Percentiles rank a stretch among this genome's conserved stretches.
Evolutionary conservation across 1,140 invertebrate species (phyloP).

Genomic region (Coboldia fuscipes): DNA sequence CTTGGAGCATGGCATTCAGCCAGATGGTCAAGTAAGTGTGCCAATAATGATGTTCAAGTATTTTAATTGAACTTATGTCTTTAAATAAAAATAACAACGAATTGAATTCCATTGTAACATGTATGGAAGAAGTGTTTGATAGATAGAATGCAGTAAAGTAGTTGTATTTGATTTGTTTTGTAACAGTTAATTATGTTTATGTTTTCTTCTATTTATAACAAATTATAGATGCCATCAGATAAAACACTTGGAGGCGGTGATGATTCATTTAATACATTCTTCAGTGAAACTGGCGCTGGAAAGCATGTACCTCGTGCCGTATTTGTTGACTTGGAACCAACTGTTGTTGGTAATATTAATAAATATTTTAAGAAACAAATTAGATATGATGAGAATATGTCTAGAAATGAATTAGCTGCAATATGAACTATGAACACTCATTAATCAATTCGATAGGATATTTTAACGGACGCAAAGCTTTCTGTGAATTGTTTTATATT

Average conservation of each 20-base stretch:
- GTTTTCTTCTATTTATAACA: not conserved
- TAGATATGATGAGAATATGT: not conserved
- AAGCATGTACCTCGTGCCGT: slow-evolving; percentile 48
- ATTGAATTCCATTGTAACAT: not conserved
- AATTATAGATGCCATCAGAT: slow-evolving; percentile 46
- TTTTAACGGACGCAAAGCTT: not conserved
- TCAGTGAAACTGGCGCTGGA: slow-evolving; percentile 54
- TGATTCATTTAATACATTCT: slow-evolving; percentile 66
- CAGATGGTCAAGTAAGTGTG: slow-evolving; percentile 46
- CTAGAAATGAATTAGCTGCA: not conserved
- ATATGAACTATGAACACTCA: no score
- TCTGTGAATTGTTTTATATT: not conserved
- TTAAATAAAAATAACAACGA: not conserved
- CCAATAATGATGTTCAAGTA: not conserved
- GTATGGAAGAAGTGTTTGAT: not conserved
- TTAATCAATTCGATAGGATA: not conserved
- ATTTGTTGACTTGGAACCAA: slow-evolving; percentile 49
- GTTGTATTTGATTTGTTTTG: not conserved
- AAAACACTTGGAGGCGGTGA: slow-evolving; percentile 42
- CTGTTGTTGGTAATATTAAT: slow-evolving; percentile 32
- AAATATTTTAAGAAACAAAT: slow-evolving; percentile 1
- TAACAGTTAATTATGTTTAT: not conserved
- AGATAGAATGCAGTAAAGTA: not conserved
- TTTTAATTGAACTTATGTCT: not conserved
- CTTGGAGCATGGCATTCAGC: slow-evolving; percentile 75